phyloP scores from a whole-genome alignment of 1,140 invertebrate genomes.

The Drosophila orena region DNA sequence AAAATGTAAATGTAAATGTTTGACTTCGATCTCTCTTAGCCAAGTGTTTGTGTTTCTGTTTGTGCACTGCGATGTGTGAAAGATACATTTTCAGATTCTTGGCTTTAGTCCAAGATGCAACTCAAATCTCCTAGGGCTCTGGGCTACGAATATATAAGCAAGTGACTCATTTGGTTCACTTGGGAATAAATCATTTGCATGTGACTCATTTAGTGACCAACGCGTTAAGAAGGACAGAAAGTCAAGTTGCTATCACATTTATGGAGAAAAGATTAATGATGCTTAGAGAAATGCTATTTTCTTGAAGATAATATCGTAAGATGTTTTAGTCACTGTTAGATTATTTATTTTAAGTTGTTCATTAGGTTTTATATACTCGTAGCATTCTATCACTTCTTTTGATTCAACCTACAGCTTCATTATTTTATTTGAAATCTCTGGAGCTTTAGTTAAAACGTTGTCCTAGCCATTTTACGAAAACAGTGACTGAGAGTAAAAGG shows the following conservation, averaged over 20 bases:
- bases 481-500: background rate
- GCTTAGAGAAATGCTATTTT: background rate
- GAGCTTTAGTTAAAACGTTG: no score
- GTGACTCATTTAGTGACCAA: conserved; percentile 27
- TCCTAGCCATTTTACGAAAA: background rate
- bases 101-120: conserved; percentile 11
- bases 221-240: background rate
- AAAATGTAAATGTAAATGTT: conserved; percentile 68
- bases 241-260: background rate
- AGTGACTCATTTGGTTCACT: conserved; percentile 17
- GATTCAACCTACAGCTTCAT: no score
- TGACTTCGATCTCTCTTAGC: conserved; percentile 38
- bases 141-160: background rate
- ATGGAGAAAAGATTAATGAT: conserved; percentile 3
- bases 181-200: conserved; percentile 21
- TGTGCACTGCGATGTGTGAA: conserved; percentile 44
- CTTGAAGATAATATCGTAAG: background rate
- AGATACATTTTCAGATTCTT: conserved; percentile 46
- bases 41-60: conserved; percentile 25
- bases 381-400: no score
- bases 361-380: no score
- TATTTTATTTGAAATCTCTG: no score
- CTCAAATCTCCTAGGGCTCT: conserved; percentile 20
- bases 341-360: no score
- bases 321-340: no score